Base-by-base conservation (phyloP, 2,888 invertebrate genomes). In the Labia minor region DNA sequence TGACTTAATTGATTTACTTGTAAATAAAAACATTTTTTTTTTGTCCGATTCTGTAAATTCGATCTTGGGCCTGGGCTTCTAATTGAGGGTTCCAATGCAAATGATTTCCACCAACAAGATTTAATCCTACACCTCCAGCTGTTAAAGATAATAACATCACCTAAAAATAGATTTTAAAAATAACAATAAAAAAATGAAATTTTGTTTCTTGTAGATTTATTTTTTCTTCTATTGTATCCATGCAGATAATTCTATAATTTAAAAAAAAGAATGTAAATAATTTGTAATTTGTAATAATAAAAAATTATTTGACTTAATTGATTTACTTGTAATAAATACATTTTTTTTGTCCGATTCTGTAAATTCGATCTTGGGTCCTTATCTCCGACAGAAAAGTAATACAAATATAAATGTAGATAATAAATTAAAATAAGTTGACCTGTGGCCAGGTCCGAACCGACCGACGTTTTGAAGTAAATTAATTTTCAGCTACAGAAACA, bases 331-430 rank as follows among this genome's bases (percentile, higher is more conserved):
- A 91, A 65, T 83, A 81, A 0, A 95, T 95, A 72, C 84, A 77
- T 74, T 88, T 90, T 64, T 78, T 84, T 77, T 97, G 97, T 0
- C 96, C 96, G 70, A 96, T 87, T 69, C 96, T 81, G 79, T 95
- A 95, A 69, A 97, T 88, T 69, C 97, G 82, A 80, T 97, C 97
- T 79, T 92, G 92, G 0, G 96, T 97, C 78, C 97, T 97, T 62
- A 87, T 83, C 78, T 98, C 97, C 63, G 96, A 79, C 74, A 96
- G 95, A 0, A n/a, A n/a, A n/a, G n/a, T n/a, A n/a, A n/a, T n/a
- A n/a, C n/a, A 97, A 97, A 82, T 97, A 97, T 95, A 96, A 98
- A 78, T 97, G 96, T 66, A 94, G 84, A 79, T 98, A 97, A 19
- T 94, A 77, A 33, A 98, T 80, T 21, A 96, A 83, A 63, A 98